A percentile compares a stretch with the other conserved stretches of the same genome.
Evolutionary conservation across 2,888 invertebrate species (phyloP).

Genomic region (Thymelicus lineola): DNA sequence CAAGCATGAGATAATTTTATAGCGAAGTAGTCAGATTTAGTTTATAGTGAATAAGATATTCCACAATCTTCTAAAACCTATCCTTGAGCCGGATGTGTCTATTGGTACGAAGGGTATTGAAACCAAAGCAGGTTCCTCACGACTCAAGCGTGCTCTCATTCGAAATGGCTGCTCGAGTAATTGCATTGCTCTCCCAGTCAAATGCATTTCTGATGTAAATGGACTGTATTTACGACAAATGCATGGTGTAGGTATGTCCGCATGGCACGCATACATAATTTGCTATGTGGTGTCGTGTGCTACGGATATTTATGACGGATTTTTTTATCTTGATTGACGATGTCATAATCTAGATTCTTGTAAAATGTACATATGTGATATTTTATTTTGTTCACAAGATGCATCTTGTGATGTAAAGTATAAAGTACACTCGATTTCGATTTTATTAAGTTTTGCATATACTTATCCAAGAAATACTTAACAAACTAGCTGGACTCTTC

Average conservation of each 20-base stretch:
- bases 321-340: conserved; percentile 5
- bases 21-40: too few species aligned
- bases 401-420: too few species aligned
- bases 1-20: too few species aligned
- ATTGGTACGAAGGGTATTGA: too few species aligned
- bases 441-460: too few species aligned
- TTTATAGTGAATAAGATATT: too few species aligned
- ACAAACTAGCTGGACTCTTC: too few species aligned
- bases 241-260: background rate
- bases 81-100: too few species aligned
- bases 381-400: too few species aligned
- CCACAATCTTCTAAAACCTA: too few species aligned
- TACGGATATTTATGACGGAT: background rate
- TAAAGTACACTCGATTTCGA: too few species aligned
- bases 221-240: conserved; percentile 22
- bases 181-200: conserved; percentile 10
- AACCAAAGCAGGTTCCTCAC: background rate
- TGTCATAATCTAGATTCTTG: background rate
- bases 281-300: background rate
- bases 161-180: conserved; percentile 14
- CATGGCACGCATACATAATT: conserved; percentile 17
- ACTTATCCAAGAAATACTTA: too few species aligned
- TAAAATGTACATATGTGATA: background rate
- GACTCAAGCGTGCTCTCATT: conserved; percentile 3
- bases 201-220: conserved; percentile 25